Evolutionary conservation across 2,888 invertebrate genomes (phyloP), one percentile per base, ranked within the genome.

Genomic region (Oxytorus armatus): DNA sequence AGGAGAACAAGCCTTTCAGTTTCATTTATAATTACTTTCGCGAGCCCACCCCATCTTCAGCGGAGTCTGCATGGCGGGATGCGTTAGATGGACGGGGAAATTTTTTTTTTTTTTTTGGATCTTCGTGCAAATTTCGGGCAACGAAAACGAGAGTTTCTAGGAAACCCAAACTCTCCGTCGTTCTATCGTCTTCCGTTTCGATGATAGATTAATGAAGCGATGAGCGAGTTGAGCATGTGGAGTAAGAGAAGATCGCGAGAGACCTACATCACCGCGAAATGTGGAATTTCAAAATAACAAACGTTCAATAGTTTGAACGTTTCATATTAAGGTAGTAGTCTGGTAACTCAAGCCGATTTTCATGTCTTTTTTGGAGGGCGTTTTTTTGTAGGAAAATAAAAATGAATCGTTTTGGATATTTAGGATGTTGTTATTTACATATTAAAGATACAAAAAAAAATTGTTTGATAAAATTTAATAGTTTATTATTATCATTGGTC

Each of bases 151-250:
- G 59, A 70, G 65, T 65, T 44, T 70, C 70, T 81, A 14, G 74
- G 16, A 49, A 49, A 23, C 55, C 44, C 55, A 79, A 74, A 21
- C 74, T 75, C 66, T 75, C 61, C 61, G 66, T 65, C 57, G 47
- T 73, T 77, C 72, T 10, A 53, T 68, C 47, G 29, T 66, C 68
- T 72, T 61, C 42, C 59, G 53, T 78, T 79, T 83, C 86, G 85
- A 89, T 86, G 88, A 87, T 88, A 88, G 86, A 89, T 89, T 89
- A 87, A 88, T 86, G 86, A 87, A 86, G 83, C 81, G 59, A 53
- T 51, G 66, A 70, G 51, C 57, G 70, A 77, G 66, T 65, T 47
- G 23, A 68, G 57, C 10, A n/a, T n/a, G 47, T 18, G 21, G 39
- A 49, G 49, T 44, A 63, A 53, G 39, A 57, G 36, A 61, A 55